These are phyloP conservation scores for Psylliodes chrysocephalus DNA, from an alignment of 2,888 invertebrate species.

Conservation along the genomic window DNA sequence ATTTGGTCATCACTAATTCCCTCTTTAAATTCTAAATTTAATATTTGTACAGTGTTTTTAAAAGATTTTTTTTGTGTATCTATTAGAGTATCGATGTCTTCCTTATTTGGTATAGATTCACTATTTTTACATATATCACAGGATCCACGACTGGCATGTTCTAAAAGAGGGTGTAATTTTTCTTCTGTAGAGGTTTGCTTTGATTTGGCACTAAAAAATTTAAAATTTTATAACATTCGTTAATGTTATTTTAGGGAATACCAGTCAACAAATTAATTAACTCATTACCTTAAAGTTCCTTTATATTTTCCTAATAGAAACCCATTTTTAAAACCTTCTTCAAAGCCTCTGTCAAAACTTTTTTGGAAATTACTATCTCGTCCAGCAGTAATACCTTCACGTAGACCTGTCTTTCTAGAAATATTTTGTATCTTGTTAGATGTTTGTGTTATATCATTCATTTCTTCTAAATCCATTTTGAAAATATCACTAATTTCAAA, in stretches of 20 bases:
- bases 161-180: constrained; percentile 28
- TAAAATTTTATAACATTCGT: background rate
- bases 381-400: constrained; percentile 76
- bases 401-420: constrained; percentile 43
- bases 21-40: constrained; percentile 11
- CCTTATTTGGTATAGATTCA: constrained; percentile 21
- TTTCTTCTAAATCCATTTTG: constrained; percentile 21
- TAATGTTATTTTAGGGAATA: background rate
- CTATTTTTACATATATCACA: constrained; percentile 40
- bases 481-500: no score
- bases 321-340: constrained; percentile 72
- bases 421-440: constrained; percentile 37
- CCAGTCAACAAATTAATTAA: no score
- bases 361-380: constrained; percentile 72
- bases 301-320: constrained; percentile 68
- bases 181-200: constrained; percentile 24
- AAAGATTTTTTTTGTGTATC: constrained; percentile 25
- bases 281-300: constrained; percentile 59
- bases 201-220: constrained; percentile 36
- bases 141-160: constrained; percentile 34
- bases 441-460: constrained; percentile 34
- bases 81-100: constrained; percentile 27
- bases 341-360: constrained; percentile 77
- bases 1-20: no score
- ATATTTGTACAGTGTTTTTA: background rate